Conservation (phyloP, 2,797 vertebrate genomes). For the Nyctalus aviator region DNA sequence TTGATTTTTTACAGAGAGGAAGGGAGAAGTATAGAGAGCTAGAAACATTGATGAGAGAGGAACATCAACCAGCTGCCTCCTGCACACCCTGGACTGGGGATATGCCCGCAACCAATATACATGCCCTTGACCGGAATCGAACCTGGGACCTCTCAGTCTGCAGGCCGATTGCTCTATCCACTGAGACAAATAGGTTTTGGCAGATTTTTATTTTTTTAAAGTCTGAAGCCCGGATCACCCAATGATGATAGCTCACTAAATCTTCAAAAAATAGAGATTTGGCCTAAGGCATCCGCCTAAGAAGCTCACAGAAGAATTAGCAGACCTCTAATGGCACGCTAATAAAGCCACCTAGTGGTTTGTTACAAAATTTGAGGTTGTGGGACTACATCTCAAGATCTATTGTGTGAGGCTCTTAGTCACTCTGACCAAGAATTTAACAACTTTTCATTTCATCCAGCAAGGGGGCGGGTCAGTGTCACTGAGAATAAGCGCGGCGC, state of each 20-base stretch:
- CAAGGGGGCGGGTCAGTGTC: not conserved
- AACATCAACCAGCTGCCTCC: no score
- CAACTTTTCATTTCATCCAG: not conserved
- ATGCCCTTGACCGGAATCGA: no score
- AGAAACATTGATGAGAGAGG: no score
- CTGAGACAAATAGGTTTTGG: no score
- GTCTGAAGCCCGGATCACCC: not conserved
- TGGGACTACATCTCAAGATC: not conserved
- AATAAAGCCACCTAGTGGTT: conserved; percentile 70
- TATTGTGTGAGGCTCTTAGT: not conserved
- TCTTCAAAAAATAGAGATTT: not conserved
- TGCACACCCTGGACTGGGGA: no score
- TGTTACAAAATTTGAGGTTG: conserved; percentile 13
- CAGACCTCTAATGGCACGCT: not conserved
- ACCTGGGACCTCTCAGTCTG: no score
- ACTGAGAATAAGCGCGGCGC: not conserved
- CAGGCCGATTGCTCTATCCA: no score
- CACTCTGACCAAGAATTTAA: not conserved
- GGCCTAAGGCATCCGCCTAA: not conserved
- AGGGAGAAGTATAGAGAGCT: no score
- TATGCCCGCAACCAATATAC: no score
- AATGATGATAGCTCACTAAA: not conserved
- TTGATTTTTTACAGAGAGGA: no score
- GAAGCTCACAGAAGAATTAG: not conserved
- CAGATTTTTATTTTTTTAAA: not conserved